These are phyloP conservation scores for Pseudeuparius sepicola DNA, from an alignment of 2,888 invertebrate genomes.

Conservation along the genomic window DNA sequence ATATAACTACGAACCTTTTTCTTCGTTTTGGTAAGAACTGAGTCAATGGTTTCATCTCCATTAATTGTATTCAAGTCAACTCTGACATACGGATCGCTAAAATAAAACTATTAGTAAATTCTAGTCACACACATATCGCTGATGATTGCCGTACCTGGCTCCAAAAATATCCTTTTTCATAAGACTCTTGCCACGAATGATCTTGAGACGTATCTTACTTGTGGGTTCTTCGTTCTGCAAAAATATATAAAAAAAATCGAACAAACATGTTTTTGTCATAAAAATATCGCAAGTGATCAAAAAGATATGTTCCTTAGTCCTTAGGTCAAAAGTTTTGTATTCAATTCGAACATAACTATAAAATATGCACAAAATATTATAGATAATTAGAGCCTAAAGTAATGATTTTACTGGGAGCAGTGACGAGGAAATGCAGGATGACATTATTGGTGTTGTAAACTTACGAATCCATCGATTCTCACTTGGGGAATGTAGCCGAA, in stretches of 20 bases:
- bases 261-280: conserved; percentile 5
- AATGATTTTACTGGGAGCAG: no score
- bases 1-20: conserved; percentile 85
- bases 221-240: conserved; percentile 69
- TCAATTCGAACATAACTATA: no score
- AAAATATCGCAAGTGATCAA: conserved; percentile 5
- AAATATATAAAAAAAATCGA: conserved; percentile 13
- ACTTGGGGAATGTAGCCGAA: conserved; percentile 38
- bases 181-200: conserved; percentile 79
- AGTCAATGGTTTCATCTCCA: conserved; percentile 81
- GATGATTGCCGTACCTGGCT: conserved; percentile 61
- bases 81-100: conserved; percentile 92
- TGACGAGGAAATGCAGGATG: no score
- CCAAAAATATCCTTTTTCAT: conserved; percentile 99
- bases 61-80: conserved; percentile 80
- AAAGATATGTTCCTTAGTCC: conserved; percentile 4
- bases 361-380: no score
- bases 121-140: conserved; percentile 6
- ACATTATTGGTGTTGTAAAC: no score
- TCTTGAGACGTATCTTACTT: conserved; percentile 72
- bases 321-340: no score
- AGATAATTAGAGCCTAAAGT: no score
- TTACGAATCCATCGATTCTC: conserved; percentile 37
- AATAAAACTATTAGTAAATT: conserved; percentile 29
- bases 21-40: conserved; percentile 90